Conservation (phyloP, 2,113 vertebrate genomes). For the Bettongia penicillata region DNA sequence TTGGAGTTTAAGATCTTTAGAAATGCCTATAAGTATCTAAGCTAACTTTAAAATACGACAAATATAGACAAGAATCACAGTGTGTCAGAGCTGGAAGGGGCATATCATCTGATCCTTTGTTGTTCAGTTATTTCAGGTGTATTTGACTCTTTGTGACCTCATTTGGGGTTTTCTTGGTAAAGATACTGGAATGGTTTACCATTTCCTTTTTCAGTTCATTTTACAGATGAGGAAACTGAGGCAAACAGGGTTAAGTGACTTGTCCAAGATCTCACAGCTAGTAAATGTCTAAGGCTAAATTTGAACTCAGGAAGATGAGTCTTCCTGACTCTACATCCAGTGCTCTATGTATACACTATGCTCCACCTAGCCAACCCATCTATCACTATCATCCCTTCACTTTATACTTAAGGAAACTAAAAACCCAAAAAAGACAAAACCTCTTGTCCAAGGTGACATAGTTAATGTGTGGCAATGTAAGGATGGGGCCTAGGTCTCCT, state of each 20-base stretch:
- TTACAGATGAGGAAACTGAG: not conserved
- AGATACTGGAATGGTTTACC: not conserved
- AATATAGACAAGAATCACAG: not conserved
- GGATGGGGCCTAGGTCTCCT: not conserved
- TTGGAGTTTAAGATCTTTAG: conserved; percentile 46
- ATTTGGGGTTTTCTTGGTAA: not conserved
- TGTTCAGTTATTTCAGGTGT: not conserved
- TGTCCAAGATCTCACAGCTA: not conserved
- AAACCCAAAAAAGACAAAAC: not conserved
- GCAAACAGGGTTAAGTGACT: not conserved
- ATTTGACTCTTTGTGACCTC: not conserved
- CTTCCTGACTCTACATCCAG: not conserved
- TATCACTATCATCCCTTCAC: not conserved
- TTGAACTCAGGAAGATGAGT: not conserved
- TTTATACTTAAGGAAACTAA: not conserved
- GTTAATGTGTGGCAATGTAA: not conserved
- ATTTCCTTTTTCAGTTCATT: not conserved
- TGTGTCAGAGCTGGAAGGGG: not conserved
- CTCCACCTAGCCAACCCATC: not conserved
- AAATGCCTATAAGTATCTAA: conserved; percentile 29
- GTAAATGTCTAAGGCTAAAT: not conserved
- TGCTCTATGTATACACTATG: not conserved
- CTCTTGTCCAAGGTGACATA: not conserved
- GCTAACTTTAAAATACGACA: not conserved
- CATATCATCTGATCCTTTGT: not conserved